Percentiles rank a stretch among this genome's conserved stretches.
phyloP scores from a whole-genome alignment of 2,797 vertebrate genomes.

The Glyptemys insculpta region DNA sequence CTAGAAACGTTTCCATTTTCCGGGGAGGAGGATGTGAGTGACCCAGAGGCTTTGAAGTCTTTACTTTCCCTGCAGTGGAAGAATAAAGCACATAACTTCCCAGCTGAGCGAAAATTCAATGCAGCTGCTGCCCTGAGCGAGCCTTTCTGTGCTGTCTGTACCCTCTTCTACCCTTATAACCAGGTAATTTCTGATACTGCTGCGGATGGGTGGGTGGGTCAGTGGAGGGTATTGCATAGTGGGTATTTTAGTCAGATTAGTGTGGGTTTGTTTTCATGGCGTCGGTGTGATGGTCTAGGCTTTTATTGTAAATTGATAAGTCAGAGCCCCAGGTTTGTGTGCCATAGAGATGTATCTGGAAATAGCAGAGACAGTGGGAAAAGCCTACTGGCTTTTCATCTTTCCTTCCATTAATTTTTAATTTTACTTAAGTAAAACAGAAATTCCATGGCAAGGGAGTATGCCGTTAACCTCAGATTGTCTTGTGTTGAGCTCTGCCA shows the following conservation, averaged over 20 bases:
- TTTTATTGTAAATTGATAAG: neutral
- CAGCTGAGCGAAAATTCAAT: slow-evolving; percentile 92
- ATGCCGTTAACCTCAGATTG: neutral
- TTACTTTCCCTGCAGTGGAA: slow-evolving; percentile 92
- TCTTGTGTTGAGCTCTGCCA: neutral
- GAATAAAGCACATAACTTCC: slow-evolving; percentile 88
- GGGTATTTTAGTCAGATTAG: neutral
- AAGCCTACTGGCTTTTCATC: neutral
- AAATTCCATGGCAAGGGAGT: neutral
- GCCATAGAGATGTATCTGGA: neutral
- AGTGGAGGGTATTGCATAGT: fast-evolving
- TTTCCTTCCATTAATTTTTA: slow-evolving; percentile 6
- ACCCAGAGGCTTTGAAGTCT: slow-evolving; percentile 85
- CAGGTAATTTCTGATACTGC: slow-evolving; percentile 82
- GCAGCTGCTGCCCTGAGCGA: slow-evolving; percentile 87
- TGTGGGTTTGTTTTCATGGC: neutral
- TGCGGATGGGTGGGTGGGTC: fast-evolving
- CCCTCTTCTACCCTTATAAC: slow-evolving; percentile 92
- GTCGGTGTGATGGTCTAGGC: fast-evolving
- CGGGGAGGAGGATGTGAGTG: slow-evolving; percentile 84
- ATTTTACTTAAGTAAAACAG: neutral
- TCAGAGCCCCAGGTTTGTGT: neutral
- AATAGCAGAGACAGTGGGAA: neutral
- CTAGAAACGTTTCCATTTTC: slow-evolving; percentile 87
- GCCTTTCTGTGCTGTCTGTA: slow-evolving; percentile 94